Base-by-base conservation (phyloP, 1,140 invertebrate genomes). In the Drosophila kurseongensis region DNA sequence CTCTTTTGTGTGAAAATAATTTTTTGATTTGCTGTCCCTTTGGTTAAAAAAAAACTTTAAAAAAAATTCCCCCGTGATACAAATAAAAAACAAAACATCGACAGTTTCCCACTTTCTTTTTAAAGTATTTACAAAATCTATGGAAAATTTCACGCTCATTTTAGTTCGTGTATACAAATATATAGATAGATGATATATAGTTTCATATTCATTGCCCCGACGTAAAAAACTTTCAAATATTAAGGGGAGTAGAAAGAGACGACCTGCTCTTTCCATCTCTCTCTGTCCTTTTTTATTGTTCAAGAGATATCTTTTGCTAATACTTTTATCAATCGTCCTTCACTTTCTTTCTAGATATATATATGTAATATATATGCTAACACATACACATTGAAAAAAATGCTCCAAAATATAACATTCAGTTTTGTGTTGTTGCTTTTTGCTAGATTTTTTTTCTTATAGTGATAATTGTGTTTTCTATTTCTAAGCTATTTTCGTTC, bases 391-490 rank as follows among this genome's bases (percentile, higher is more conserved):
- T 80, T 80, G 81, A 85, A 85, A 86, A 81, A 86, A 81, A 85
- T 81, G 82, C 82, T 85, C 82, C 65, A 86, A 85, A 86, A 85
- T 85, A 84, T 84, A 84, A 85, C 75, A 85, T 85, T 75, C 75
- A 75, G 66, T 84, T 76, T 81, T 78, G 45, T 62, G 47, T 45
- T 63, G 41, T 61, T 60, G 29, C 47, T 60, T 80, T 57, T 51
- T 42, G 47, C 57, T 41, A 69, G 27, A 29, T 58, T 42, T 74
- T 56, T 58, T 36, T 18, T 42, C 73, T 82, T 80, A 71, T 54
- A 51, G 48, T 42, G 52, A 69, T 59, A 66, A 48, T 66, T 59
- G n/a, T 35, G 68, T 41, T 68, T 27, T 48, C 18, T 29, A 48
- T 57, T 75, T 73, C 62, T 58, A 60, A 32, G 51, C 47, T 45